Evolutionary conservation across 2,888 invertebrate species (phyloP).

Genomic region (Caenorhabditis sp.): DNA sequence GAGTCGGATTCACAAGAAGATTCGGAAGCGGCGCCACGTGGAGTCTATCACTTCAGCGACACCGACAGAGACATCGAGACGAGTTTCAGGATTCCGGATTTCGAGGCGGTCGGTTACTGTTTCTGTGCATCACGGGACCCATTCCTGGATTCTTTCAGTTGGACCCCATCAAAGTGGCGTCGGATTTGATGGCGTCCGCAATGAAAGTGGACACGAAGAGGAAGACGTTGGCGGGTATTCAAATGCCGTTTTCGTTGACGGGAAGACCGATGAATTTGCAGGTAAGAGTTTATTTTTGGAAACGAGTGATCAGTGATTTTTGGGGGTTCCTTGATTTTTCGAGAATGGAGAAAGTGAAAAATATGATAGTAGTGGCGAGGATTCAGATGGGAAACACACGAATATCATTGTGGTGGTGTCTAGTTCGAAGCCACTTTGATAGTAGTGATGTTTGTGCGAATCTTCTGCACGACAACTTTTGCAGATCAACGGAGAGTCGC

Average conservation of each 20-base stretch:
- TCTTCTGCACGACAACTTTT: too few relatives aligned
- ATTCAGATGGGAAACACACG: too few relatives aligned
- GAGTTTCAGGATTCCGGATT: slow-evolving; percentile 59
- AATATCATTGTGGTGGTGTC: too few relatives aligned
- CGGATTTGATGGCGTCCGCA: slow-evolving; percentile 59
- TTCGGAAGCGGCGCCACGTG: slow-evolving; percentile 46
- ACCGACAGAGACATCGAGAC: slow-evolving; percentile 56
- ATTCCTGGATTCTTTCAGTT: slow-evolving; percentile 40
- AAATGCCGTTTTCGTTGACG: slow-evolving; percentile 59
- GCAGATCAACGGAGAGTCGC: slow-evolving; percentile 52
- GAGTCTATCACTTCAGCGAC: slow-evolving; percentile 62
- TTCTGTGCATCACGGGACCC: not conserved
- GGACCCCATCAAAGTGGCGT: slow-evolving; percentile 60
- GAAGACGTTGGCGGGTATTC: slow-evolving; percentile 59
- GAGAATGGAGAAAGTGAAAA: too few relatives aligned
- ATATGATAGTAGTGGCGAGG: too few relatives aligned
- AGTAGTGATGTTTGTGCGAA: too few relatives aligned
- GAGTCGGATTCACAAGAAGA: slow-evolving; percentile 9
- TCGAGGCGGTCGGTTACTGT: slow-evolving; percentile 62
- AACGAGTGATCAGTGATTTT: too few relatives aligned
- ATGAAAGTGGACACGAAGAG: slow-evolving; percentile 57
- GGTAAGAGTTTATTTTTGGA: too few relatives aligned
- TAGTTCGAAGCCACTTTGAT: too few relatives aligned
- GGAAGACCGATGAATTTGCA: slow-evolving; percentile 60
- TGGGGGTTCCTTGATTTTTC: too few relatives aligned